A percentile compares a stretch with the other conserved stretches of the same genome.
phyloP scores from a whole-genome alignment of 2,888 invertebrate genomes.

The Yponomeuta evonymella region DNA sequence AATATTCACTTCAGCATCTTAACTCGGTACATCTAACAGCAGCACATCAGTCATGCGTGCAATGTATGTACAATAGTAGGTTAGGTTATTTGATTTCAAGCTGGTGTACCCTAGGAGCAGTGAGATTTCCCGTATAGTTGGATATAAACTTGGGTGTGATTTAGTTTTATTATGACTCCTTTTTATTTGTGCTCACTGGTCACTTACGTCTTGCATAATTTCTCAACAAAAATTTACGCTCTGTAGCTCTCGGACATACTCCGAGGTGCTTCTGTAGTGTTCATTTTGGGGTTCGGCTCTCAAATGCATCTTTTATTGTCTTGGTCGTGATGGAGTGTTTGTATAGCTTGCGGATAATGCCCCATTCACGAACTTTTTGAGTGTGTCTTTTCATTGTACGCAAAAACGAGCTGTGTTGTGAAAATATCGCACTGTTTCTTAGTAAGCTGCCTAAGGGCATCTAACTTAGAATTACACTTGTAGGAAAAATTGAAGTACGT shows the following conservation, averaged over 20 bases:
- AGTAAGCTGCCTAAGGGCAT: too few species aligned
- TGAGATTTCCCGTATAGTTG: too few species aligned
- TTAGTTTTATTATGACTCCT: too few species aligned
- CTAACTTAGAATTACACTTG: too few species aligned
- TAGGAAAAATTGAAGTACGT: too few species aligned
- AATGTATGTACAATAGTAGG: too few species aligned
- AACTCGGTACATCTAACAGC: background rate
- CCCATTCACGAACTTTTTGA: background rate
- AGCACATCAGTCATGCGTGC: too few species aligned
- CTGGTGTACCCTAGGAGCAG: too few species aligned
- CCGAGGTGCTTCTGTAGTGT: background rate
- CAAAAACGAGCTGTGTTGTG: background rate
- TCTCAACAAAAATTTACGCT: background rate
- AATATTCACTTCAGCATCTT: background rate
- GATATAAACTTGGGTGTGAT: too few species aligned
- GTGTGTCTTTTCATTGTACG: background rate
- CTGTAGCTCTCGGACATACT: background rate
- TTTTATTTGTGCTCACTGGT: too few species aligned
- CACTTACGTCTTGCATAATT: background rate
- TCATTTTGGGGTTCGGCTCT: background rate
- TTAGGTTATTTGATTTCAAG: too few species aligned
- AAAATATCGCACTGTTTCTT: too few species aligned
- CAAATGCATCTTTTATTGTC: slow-evolving; percentile 11
- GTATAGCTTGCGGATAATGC: slow-evolving; percentile 9
- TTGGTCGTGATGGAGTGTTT: slow-evolving; percentile 6